These are phyloP conservation scores for Volucella bombylans DNA, from an alignment of 2,888 invertebrate genomes.

Conservation along the genomic window DNA sequence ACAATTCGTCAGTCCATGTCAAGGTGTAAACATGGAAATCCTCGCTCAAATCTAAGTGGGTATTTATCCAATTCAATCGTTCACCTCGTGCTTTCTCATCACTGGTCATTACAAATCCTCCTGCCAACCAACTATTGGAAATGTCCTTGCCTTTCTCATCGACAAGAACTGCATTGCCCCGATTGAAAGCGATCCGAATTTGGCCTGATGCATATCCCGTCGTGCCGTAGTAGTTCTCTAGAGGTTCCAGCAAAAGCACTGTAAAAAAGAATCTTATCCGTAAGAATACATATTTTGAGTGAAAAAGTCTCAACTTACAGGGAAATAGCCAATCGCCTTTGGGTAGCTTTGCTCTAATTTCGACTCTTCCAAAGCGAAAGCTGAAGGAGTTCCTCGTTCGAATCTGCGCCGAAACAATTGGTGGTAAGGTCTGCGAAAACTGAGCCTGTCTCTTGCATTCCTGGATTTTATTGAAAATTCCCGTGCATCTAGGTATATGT, in stretches of 20 bases:
- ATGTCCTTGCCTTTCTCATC: constrained; percentile 76
- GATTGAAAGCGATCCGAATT: constrained; percentile 87
- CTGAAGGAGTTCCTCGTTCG: constrained; percentile 86
- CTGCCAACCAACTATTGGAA: constrained; percentile 77
- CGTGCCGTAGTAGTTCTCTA: constrained; percentile 85
- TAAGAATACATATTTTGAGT: too few species aligned
- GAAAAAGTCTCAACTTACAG: constrained; percentile 84
- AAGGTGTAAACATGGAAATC: constrained; percentile 87
- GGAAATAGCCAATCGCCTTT: constrained; percentile 91
- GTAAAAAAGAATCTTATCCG: constrained; percentile 56
- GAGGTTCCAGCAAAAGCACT: constrained; percentile 87
- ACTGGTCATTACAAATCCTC: constrained; percentile 78
- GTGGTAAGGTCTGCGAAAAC: constrained; percentile 85
- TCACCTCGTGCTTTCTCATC: constrained; percentile 80
- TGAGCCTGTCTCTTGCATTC: constrained; percentile 61
- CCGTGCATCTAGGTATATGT: constrained; percentile 83
- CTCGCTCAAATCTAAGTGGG: constrained; percentile 83
- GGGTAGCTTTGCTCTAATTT: constrained; percentile 88
- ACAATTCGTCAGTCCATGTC: constrained; percentile 84
- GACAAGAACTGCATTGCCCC: constrained; percentile 84
- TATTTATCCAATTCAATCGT: constrained; percentile 76
- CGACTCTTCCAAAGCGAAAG: constrained; percentile 88
- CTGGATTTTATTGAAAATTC: constrained; percentile 79
- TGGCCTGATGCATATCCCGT: constrained; percentile 86
- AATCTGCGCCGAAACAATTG: constrained; percentile 86